Evolutionary conservation across 1,140 invertebrate species (phyloP).

Genomic region (Sitodiplosis mosellana): DNA sequence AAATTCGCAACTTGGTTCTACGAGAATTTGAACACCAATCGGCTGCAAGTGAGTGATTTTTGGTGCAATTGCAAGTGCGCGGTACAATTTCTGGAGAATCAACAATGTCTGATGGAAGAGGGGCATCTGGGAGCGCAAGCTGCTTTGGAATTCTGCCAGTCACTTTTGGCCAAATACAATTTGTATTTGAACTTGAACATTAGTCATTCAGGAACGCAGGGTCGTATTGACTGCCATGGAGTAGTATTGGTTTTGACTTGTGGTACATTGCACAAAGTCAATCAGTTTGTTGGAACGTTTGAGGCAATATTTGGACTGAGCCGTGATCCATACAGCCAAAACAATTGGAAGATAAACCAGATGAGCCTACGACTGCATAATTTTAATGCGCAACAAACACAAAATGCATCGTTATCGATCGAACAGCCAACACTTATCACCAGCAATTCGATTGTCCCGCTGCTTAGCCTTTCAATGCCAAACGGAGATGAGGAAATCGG

Average conservation of each 20-base stretch:
- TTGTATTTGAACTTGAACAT: conserved; percentile 38
- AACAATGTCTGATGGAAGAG: conserved; percentile 6
- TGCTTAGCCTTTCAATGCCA: too few relatives aligned
- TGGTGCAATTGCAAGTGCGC: conserved; percentile 27
- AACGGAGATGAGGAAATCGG: too few relatives aligned
- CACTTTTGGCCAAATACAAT: conserved; percentile 12
- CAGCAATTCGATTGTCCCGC: too few relatives aligned
- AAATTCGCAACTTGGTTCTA: conserved; percentile 43
- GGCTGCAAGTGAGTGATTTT: conserved; percentile 31
- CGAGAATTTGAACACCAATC: conserved; percentile 29
- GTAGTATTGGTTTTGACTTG: conserved; percentile 36
- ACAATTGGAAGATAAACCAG: too few relatives aligned
- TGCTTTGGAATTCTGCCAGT: conserved; percentile 7
- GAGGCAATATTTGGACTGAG: conserved; percentile 40
- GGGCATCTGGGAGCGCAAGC: conserved; percentile 6
- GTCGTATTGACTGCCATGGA: conserved; percentile 36
- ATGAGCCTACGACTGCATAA: too few relatives aligned
- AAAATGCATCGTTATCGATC: too few relatives aligned
- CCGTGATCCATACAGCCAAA: conserved; percentile 28
- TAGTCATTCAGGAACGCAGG: conserved; percentile 29
- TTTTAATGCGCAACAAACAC: too few relatives aligned
- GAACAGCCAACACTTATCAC: too few relatives aligned
- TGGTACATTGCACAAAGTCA: conserved; percentile 35
- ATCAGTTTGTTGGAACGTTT: conserved; percentile 38
- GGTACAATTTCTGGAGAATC: conserved; percentile 8